phyloP scores from a whole-genome alignment of 2,113 vertebrate genomes.

The Macquaria australasica region DNA sequence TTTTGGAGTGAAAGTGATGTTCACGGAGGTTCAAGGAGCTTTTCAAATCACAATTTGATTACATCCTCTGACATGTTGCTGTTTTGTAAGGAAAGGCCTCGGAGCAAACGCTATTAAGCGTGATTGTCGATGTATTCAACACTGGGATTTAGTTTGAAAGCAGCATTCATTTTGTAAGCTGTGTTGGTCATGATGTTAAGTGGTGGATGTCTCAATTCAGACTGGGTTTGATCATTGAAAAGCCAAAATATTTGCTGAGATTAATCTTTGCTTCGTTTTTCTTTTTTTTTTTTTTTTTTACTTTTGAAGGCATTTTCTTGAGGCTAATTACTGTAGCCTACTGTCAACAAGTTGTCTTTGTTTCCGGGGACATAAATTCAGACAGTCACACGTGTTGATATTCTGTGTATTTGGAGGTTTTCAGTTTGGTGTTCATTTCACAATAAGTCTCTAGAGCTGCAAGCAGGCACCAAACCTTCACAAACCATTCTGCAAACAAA shows the following conservation, averaged over 20 bases:
- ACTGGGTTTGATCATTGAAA: neutral
- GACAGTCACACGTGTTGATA: neutral
- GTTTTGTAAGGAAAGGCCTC: slow-evolving; percentile 48
- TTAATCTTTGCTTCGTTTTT: too few species aligned
- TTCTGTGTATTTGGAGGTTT: neutral
- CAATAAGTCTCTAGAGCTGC: neutral
- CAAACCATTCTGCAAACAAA: neutral
- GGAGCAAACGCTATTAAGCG: slow-evolving; percentile 50
- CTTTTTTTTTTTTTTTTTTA: neutral
- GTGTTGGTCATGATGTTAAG: neutral
- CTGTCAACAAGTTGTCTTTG: neutral
- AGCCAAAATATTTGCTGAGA: neutral
- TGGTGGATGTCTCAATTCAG: neutral
- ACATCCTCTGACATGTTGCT: slow-evolving; percentile 62
- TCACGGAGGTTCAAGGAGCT: slow-evolving; percentile 61
- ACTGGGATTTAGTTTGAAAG: slow-evolving; percentile 8
- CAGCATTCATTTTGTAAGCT: neutral
- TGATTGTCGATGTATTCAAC: slow-evolving; percentile 11
- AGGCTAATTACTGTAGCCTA: neutral
- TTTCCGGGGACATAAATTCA: neutral
- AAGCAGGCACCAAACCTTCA: neutral
- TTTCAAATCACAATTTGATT: slow-evolving; percentile 68
- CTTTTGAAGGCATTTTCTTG: neutral
- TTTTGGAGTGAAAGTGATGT: slow-evolving; percentile 55
- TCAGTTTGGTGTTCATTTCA: neutral